These are phyloP conservation scores for Rhagoletis pomonella DNA, from an alignment of 1,140 invertebrate genomes.

Conservation along the genomic window DNA sequence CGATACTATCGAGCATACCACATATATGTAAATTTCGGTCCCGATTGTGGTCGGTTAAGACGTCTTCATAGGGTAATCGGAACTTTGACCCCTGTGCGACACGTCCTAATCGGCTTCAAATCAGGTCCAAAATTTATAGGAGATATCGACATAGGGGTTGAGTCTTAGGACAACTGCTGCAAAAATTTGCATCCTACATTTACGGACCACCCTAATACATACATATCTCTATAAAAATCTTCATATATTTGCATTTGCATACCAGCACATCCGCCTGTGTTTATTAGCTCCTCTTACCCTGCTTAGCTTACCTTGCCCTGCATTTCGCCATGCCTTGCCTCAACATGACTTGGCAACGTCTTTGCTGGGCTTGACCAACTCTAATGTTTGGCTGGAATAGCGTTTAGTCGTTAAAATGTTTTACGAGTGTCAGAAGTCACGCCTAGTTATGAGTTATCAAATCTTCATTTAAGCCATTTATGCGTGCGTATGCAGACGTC, in stretches of 20 bases:
- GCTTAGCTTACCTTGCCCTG: background rate
- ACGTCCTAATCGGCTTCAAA: background rate
- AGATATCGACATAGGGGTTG: background rate
- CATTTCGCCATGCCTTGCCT: background rate
- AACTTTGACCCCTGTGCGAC: too few species aligned
- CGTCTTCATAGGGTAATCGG: too few species aligned
- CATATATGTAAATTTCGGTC: too few species aligned
- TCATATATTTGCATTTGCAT: background rate
- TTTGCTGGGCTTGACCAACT: background rate
- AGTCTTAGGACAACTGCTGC: background rate
- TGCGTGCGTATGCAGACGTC: slow-evolving; percentile 50
- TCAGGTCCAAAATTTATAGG: background rate
- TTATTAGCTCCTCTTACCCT: too few species aligned
- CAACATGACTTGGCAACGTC: background rate
- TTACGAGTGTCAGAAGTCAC: slow-evolving; percentile 64
- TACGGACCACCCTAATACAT: background rate
- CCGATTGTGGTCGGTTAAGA: too few species aligned
- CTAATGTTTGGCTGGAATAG: slow-evolving; percentile 27
- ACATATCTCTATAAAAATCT: background rate
- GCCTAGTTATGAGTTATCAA: slow-evolving; percentile 71
- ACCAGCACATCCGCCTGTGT: too few species aligned
- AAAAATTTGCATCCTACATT: background rate
- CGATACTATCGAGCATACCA: too few species aligned
- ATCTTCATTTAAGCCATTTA: slow-evolving; percentile 58
- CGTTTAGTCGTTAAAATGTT: slow-evolving; percentile 55